Evolutionary conservation across 2,888 invertebrate genomes (phyloP), one percentile per base, ranked within the genome.

Genomic region (Ochropleura plecta): DNA sequence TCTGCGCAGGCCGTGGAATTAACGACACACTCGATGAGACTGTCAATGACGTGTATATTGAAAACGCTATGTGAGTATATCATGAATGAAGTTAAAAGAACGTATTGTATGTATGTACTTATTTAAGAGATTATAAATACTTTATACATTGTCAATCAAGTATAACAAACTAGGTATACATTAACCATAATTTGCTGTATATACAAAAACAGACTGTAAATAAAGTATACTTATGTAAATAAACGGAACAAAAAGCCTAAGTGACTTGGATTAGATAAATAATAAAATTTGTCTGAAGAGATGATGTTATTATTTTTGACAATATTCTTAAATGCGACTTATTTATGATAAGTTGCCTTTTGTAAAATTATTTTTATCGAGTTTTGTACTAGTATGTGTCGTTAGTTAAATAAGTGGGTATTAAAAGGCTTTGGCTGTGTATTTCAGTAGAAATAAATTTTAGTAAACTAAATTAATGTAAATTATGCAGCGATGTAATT

Each of bases 361-460:
- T 76, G 20, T 59, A 46, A 64, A 64, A 6, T 51, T 66, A 62
- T 74, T 76, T 66, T 76, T 53, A 66, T 70, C 40, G 9, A 63
- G 9, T 71, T 78, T 81, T 76, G 44, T 75, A 73, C 66, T 48
- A 75, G 46, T 53, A 9, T 48, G 40, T 75, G 71, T 75, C 20
- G 40, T 73, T 71, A 78, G 63, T 74, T 73, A 42, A 67, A 60
- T 66, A 44, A 66, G 49, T 68, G 81, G 63, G 55, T 65, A 76
- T 55, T 73, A 74, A 73, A 68, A 77, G 70, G 86, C 84, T 85
- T 86, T 83, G 86, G 83, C 85, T 85, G 84, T 86, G 86, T 78
- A 73, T 83, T 76, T 70, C 44, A 65, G 60, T 76, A 76, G 42
- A 67, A 65, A 73, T 67, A 70, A 48, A 60, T 63, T 65, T 3